These are phyloP conservation scores for Chrosomus eos DNA, from an alignment of 2,797 vertebrate genomes.

Conservation along the genomic window DNA sequence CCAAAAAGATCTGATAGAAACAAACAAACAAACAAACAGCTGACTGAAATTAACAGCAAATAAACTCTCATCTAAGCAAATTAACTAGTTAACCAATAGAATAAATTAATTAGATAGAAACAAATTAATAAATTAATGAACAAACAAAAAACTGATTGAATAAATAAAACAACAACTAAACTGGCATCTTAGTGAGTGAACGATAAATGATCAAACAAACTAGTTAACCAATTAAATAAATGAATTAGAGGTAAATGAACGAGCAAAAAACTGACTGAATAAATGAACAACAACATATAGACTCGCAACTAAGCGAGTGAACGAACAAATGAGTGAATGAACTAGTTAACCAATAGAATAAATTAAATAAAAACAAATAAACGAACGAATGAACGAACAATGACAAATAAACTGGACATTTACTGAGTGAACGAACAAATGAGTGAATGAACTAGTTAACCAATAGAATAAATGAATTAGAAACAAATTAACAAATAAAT, in stretches of 20 bases:
- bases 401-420: no score
- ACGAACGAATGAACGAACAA: not conserved
- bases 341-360: not conserved
- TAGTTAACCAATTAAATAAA: no score
- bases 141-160: not conserved
- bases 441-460: no score
- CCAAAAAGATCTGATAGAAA: not conserved
- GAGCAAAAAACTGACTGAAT: not conserved
- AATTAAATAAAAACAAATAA: not conserved
- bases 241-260: not conserved
- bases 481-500: not conserved
- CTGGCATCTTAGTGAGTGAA: no score
- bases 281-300: no score
- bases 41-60: not conserved
- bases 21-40: not conserved
- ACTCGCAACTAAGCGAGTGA: no score
- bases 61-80: not conserved
- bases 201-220: no score
- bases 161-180: not conserved
- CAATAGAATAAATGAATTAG: no score
- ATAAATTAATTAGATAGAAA: no score
- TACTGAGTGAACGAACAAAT: no score
- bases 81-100: not conserved
- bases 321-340: no score
- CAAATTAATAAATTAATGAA: no score